phyloP scores from a whole-genome alignment of 2,797 vertebrate species.

The Bryconaethiops microstoma region DNA sequence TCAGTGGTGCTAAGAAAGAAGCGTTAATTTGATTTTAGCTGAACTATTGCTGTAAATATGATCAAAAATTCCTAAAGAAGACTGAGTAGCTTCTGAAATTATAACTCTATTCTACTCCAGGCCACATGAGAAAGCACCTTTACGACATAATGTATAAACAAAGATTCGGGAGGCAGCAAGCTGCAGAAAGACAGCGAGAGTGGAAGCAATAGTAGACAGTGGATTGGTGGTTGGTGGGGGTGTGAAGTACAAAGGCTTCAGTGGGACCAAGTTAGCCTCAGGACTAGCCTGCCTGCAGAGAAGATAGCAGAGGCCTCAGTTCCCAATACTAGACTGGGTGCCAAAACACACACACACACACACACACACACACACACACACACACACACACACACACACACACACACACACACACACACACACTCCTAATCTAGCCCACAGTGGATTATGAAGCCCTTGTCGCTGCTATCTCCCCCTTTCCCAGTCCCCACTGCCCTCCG shows the following conservation, averaged over 20 bases:
- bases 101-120: background rate
- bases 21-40: background rate
- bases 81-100: no score
- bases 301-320: conserved; percentile 77
- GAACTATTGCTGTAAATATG: background rate
- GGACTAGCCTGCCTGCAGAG: conserved; percentile 80
- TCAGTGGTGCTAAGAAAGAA: no score
- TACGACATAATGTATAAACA: background rate
- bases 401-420: conserved; percentile 37
- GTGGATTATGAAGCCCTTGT: conserved; percentile 79
- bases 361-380: conserved; percentile 36
- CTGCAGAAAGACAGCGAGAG: conserved; percentile 1
- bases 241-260: conserved; percentile 83
- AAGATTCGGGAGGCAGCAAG: conserved; percentile 7
- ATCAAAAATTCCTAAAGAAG: background rate
- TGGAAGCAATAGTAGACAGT: conserved; percentile 60
- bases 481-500: conserved; percentile 80
- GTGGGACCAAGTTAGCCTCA: conserved; percentile 77
- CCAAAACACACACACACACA: conserved; percentile 32
- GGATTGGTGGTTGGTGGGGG: conserved; percentile 47
- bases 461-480: conserved; percentile 67
- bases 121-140: background rate
- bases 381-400: conserved; percentile 44
- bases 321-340: conserved; percentile 65
- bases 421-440: conserved; percentile 82